Conservation (phyloP, 2,113 vertebrate species). For the Cephalopterus ornatus region DNA sequence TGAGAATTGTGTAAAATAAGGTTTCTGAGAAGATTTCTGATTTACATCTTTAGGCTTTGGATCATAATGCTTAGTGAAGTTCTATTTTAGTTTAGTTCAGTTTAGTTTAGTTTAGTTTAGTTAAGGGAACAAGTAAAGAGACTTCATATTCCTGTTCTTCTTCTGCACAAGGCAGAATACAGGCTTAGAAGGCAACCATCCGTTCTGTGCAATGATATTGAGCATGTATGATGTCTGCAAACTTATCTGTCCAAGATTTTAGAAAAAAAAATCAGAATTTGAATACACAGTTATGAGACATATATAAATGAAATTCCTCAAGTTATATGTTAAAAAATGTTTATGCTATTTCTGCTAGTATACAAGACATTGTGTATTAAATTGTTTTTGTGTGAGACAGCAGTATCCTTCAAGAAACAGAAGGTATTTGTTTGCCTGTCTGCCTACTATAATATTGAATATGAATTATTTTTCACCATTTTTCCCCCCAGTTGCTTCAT, state of each 20-base stretch:
- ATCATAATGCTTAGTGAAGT: not conserved
- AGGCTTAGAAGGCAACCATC: not conserved
- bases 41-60: not conserved
- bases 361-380: not conserved
- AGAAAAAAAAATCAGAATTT: not conserved
- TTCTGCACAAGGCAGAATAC: not conserved
- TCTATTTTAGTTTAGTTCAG: not conserved
- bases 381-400: not conserved
- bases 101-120: too few species aligned
- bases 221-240: not conserved
- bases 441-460: not conserved
- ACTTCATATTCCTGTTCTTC: not conserved
- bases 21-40: not conserved
- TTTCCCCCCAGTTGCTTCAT: not conserved
- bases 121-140: not conserved
- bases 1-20: not conserved
- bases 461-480: not conserved
- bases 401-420: not conserved
- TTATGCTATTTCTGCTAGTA: not conserved
- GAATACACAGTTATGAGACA: not conserved
- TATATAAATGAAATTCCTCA: not conserved
- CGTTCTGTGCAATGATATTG: not conserved
- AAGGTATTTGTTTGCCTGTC: not conserved
- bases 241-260: not conserved
- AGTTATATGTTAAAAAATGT: not conserved